Conservation (phyloP, 2,888 invertebrate genomes). For the Drosophila nr. fundita region DNA sequence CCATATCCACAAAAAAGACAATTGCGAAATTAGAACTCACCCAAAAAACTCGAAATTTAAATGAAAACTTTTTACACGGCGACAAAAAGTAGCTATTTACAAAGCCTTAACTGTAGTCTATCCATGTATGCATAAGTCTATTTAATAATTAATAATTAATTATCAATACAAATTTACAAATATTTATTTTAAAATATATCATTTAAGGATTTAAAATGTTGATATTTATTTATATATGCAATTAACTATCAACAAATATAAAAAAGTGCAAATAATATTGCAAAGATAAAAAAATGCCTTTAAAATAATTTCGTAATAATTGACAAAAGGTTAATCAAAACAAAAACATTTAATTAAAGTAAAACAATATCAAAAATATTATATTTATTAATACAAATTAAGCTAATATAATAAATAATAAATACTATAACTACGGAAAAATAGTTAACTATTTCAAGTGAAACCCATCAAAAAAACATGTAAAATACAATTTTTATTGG, state of each 20-base stretch:
- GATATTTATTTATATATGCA: background rate
- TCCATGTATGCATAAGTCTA: accelerated
- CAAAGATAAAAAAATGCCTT: background rate
- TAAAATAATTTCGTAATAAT: background rate
- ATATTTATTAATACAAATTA: no score
- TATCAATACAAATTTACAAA: background rate
- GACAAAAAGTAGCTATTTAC: background rate
- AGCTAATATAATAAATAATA: no score
- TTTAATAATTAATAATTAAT: background rate
- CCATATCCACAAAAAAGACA: background rate
- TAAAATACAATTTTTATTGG: background rate
- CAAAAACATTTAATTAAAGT: background rate
- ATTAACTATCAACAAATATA: background rate
- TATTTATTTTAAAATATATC: background rate
- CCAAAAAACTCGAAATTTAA: background rate
- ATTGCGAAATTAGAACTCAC: background rate
- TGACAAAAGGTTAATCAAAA: background rate
- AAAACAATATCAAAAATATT: background rate
- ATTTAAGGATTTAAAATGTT: accelerated
- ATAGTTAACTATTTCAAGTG: background rate
- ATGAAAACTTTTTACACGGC: background rate
- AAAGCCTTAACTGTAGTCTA: background rate
- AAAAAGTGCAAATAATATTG: background rate
- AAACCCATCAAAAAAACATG: background rate
- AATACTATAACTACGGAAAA: no score